These are phyloP conservation scores for Flexamia atlantica DNA, from an alignment of 2,888 invertebrate genomes.

Conservation along the genomic window DNA sequence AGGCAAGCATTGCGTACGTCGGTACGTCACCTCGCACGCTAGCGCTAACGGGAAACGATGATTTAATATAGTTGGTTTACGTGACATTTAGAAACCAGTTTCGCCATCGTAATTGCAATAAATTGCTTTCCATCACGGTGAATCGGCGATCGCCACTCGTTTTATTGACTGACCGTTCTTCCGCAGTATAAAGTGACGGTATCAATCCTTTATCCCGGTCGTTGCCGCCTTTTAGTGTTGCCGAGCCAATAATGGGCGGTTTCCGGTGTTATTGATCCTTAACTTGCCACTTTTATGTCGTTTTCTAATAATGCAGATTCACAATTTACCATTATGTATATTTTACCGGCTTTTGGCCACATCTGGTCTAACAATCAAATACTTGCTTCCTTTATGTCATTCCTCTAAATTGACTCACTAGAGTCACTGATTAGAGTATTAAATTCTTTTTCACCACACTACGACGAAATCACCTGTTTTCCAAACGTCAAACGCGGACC, in stretches of 20 bases:
- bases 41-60: slow-evolving; percentile 37
- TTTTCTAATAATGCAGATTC: too few relatives aligned
- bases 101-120: slow-evolving; percentile 41
- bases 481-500: too few relatives aligned
- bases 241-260: neutral
- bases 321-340: too few relatives aligned
- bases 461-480: too few relatives aligned
- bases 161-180: slow-evolving; percentile 23
- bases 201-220: slow-evolving; percentile 5
- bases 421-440: too few relatives aligned
- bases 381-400: too few relatives aligned
- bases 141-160: slow-evolving; percentile 32
- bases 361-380: too few relatives aligned
- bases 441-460: too few relatives aligned
- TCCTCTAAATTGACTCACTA: too few relatives aligned
- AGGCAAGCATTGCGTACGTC: neutral
- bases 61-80: slow-evolving; percentile 36
- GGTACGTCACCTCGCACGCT: slow-evolving; percentile 30
- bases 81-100: slow-evolving; percentile 59
- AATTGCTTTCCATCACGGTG: slow-evolving; percentile 30
- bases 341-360: too few relatives aligned
- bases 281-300: too few relatives aligned
- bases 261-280: neutral
- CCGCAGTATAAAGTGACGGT: slow-evolving; percentile 16
- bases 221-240: slow-evolving; percentile 22